These are phyloP conservation scores for Druceiella hillmani DNA, from an alignment of 2,888 invertebrate species.

Conservation along the genomic window DNA sequence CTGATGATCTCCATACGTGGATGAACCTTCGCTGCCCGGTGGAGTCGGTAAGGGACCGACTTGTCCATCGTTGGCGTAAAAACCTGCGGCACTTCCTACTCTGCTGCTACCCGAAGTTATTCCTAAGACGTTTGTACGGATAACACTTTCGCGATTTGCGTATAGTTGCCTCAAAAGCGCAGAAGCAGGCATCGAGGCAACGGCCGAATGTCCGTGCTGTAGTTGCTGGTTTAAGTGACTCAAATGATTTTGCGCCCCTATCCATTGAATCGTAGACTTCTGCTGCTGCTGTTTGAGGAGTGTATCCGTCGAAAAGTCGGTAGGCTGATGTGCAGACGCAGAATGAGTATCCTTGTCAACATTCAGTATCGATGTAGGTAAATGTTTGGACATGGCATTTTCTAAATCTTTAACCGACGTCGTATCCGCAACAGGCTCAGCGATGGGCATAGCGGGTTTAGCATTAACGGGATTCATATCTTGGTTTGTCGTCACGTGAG, in stretches of 20 bases:
- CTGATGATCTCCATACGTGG: constrained; percentile 47
- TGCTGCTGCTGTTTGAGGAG: constrained; percentile 76
- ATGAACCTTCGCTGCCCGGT: constrained; percentile 79
- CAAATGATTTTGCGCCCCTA: constrained; percentile 72
- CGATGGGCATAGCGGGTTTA: constrained; percentile 38
- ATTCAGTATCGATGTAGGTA: constrained; percentile 58
- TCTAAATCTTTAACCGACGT: constrained; percentile 87
- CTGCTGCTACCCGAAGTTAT: no score
- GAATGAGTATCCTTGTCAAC: constrained; percentile 45
- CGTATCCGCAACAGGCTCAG: constrained; percentile 40
- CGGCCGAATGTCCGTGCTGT: constrained; percentile 48
- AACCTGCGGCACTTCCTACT: constrained; percentile 46
- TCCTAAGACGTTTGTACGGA: constrained; percentile 72
- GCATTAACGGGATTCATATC: no score
- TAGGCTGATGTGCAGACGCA: constrained; percentile 59
- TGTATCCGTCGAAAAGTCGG: constrained; percentile 85
- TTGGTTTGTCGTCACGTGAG: constrained; percentile 36
- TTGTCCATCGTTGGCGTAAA: constrained; percentile 56
- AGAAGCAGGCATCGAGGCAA: constrained; percentile 72
- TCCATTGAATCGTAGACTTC: constrained; percentile 85
- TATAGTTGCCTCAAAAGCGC: constrained; percentile 85
- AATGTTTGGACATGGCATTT: constrained; percentile 94
- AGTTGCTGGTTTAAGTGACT: constrained; percentile 58
- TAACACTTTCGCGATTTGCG: constrained; percentile 92
- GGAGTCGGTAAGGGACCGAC: constrained; percentile 81